These are phyloP conservation scores for Notolabrus celidotus DNA, from an alignment of 2,797 vertebrate species.

Conservation along the genomic window DNA sequence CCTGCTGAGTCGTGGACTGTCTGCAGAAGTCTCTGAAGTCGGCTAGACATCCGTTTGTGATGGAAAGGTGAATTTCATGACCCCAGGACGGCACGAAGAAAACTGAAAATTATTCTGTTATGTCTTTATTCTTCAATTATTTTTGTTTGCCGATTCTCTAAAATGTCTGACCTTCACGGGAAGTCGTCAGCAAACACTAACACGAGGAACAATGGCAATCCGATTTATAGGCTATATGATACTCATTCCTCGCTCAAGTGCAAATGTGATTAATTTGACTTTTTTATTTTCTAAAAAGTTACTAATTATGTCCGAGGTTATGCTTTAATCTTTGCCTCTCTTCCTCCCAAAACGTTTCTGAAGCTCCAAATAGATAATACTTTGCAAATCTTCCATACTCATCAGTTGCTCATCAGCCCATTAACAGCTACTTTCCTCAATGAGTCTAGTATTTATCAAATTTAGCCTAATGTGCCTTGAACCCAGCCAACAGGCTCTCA, in stretches of 20 bases:
- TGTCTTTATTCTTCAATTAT: no score
- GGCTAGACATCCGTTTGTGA: slow-evolving; percentile 31
- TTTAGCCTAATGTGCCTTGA: background rate
- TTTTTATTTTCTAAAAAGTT: no score
- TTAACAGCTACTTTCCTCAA: background rate
- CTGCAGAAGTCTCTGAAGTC: slow-evolving; percentile 22
- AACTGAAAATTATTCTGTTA: no score
- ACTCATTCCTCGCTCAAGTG: no score
- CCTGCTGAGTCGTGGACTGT: slow-evolving; percentile 18
- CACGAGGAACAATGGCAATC: no score
- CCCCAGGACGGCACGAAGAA: background rate
- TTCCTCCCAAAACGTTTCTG: background rate
- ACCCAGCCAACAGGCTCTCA: background rate
- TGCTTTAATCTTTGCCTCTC: no score
- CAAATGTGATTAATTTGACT: no score
- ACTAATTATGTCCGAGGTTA: no score
- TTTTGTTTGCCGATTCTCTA: no score
- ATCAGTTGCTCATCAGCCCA: slow-evolving; percentile 4
- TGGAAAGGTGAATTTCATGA: slow-evolving; percentile 43
- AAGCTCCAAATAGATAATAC: background rate
- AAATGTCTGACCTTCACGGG: no score
- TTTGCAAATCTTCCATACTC: background rate
- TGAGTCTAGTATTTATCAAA: background rate
- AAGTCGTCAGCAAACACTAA: no score
- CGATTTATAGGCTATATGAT: no score